These are phyloP conservation scores for Diarsia mendica DNA, from an alignment of 2,888 invertebrate genomes.

Conservation along the genomic window DNA sequence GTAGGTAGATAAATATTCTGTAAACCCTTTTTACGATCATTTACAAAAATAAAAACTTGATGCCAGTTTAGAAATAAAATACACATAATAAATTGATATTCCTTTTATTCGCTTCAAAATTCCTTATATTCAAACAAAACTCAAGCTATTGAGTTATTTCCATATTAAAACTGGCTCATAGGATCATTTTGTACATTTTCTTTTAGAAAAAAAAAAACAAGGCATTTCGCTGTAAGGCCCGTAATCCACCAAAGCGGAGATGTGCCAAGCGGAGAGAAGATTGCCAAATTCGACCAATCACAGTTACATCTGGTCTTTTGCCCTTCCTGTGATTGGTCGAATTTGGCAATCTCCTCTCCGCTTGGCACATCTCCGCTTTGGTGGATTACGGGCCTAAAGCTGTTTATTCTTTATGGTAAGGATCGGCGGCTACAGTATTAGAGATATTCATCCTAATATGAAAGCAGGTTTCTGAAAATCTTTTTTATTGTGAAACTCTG, in stretches of 20 bases:
- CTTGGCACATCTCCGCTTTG: too few relatives aligned
- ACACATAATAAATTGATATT: slow-evolving; percentile 26
- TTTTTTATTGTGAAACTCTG: not conserved
- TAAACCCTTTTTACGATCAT: too few relatives aligned
- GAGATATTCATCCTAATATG: not conserved
- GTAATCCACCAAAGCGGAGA: too few relatives aligned
- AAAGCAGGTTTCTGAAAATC: not conserved
- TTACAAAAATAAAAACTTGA: not conserved
- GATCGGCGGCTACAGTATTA: slow-evolving; percentile 20
- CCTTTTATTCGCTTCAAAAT: slow-evolving; percentile 39
- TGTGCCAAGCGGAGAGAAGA: too few relatives aligned
- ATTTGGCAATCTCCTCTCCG: too few relatives aligned
- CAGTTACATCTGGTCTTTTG: too few relatives aligned
- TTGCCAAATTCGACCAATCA: too few relatives aligned
- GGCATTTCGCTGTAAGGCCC: not conserved
- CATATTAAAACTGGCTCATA: not conserved
- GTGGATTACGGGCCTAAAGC: too few relatives aligned
- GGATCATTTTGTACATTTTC: slow-evolving; percentile 22
- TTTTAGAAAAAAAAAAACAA: not conserved
- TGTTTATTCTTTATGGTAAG: not conserved
- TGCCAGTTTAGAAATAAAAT: slow-evolving; percentile 11
- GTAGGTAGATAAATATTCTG: too few relatives aligned
- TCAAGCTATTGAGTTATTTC: not conserved
- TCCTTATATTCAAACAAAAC: slow-evolving; percentile 26
- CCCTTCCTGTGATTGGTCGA: too few relatives aligned